phyloP scores from a whole-genome alignment of 2,113 vertebrate species.

The Paracanthobrama guichenoti region DNA sequence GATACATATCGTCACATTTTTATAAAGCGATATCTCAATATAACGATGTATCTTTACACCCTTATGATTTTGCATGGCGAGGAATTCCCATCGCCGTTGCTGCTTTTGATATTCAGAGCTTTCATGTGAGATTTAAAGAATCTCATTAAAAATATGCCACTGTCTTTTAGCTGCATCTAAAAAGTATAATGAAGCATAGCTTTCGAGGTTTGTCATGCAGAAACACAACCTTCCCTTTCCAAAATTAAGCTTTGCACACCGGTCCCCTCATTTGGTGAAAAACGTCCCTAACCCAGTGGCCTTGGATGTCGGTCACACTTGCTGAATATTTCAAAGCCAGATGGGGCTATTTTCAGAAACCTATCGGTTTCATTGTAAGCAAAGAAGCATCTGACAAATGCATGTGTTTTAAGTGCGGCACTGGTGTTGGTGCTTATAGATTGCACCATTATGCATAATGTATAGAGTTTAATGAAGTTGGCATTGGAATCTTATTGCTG shows the following conservation, averaged over 20 bases:
- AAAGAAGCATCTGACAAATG: constrained; percentile 61
- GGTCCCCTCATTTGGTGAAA: constrained; percentile 26
- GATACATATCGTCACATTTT: too few relatives aligned
- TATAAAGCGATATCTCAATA: too few relatives aligned
- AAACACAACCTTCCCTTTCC: constrained; percentile 19
- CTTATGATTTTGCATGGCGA: neutral
- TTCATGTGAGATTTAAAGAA: neutral
- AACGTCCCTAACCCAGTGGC: constrained; percentile 50
- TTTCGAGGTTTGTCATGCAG: constrained; percentile 16
- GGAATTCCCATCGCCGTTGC: neutral
- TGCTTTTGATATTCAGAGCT: neutral
- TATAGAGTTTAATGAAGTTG: constrained; percentile 64
- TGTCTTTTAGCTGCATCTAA: constrained; percentile 15
- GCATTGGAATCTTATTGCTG: constrained; percentile 51
- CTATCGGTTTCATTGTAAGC: constrained; percentile 67
- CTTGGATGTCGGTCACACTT: constrained; percentile 54
- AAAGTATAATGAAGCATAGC: constrained; percentile 4
- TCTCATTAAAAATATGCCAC: constrained; percentile 25
- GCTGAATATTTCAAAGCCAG: constrained; percentile 71
- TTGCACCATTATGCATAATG: constrained; percentile 65
- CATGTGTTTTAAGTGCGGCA: constrained; percentile 50
- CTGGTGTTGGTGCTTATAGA: constrained; percentile 60
- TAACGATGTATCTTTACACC: too few relatives aligned
- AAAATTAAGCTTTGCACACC: constrained; percentile 56
- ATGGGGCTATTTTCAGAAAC: constrained; percentile 68